Evolutionary conservation across 2,797 vertebrate genomes (phyloP).

Genomic region (Argyrosomus regius): DNA sequence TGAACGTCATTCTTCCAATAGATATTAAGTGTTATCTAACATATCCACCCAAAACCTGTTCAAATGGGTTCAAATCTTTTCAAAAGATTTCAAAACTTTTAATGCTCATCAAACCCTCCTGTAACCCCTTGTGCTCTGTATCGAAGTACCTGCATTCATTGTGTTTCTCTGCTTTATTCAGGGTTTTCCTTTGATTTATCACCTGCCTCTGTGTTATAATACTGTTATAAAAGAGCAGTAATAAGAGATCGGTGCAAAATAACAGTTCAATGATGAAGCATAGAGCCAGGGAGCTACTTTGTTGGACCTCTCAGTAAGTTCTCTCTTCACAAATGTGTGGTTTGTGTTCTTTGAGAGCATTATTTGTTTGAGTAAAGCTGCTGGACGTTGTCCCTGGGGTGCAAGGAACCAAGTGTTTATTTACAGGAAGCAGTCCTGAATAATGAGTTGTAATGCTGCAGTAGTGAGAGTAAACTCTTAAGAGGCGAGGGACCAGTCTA

Average conservation of each 20-base stretch:
- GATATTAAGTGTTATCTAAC: not conserved
- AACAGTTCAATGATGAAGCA: not conserved
- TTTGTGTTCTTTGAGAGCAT: slow-evolving; percentile 15
- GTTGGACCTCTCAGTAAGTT: slow-evolving; percentile 2
- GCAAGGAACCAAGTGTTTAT: slow-evolving; percentile 44
- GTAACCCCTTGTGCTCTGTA: not conserved
- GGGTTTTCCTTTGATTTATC: not conserved
- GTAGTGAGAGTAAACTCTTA: slow-evolving; percentile 64
- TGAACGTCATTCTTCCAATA: not conserved
- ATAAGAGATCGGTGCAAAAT: not conserved
- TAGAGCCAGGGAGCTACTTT: not conserved
- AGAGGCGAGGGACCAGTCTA: slow-evolving; percentile 50
- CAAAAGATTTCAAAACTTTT: not conserved
- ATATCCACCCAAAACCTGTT: not conserved
- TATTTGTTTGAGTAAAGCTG: slow-evolving; percentile 49
- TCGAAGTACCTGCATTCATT: not conserved
- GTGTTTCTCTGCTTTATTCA: not conserved
- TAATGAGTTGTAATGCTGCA: slow-evolving; percentile 64
- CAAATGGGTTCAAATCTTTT: not conserved
- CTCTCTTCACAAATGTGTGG: slow-evolving; percentile 6
- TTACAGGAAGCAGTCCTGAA: slow-evolving; percentile 60
- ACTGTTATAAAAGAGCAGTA: not conserved
- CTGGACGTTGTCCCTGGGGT: slow-evolving; percentile 33
- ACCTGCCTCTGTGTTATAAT: not conserved
- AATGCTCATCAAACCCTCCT: not conserved